These are phyloP conservation scores for Dromius quadrimaculatus DNA, from an alignment of 2,888 invertebrate species.

Conservation along the genomic window DNA sequence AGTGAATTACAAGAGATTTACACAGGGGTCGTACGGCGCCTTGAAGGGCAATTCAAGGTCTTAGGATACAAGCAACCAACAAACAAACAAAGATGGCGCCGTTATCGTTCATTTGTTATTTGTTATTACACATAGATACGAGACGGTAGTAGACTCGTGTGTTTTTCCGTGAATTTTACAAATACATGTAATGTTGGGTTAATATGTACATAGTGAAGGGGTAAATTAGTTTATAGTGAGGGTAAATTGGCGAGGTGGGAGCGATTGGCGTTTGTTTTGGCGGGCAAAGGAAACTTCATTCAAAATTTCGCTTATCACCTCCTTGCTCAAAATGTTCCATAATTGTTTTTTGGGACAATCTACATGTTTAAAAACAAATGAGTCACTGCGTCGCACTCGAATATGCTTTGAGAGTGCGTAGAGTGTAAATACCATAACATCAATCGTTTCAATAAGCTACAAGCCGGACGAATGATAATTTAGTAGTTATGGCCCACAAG, in stretches of 20 bases:
- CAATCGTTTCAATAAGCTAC: too few relatives aligned
- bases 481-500: too few relatives aligned
- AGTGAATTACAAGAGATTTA: slow-evolving; percentile 38
- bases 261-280: not conserved
- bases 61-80: slow-evolving; percentile 15
- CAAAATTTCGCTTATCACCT: too few relatives aligned
- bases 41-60: slow-evolving; percentile 8
- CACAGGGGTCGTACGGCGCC: slow-evolving; percentile 38
- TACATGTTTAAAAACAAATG: too few relatives aligned
- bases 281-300: too few relatives aligned
- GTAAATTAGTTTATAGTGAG: not conserved
- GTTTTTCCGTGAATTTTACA: not conserved
- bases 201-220: not conserved
- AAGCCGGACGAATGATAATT: too few relatives aligned
- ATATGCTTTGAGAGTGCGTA: too few relatives aligned
- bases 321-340: too few relatives aligned
- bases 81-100: slow-evolving; percentile 22
- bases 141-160: slow-evolving; percentile 7
- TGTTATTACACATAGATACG: not conserved
- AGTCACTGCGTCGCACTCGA: too few relatives aligned
- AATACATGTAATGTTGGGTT: not conserved
- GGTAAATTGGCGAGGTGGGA: not conserved
- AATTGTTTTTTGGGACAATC: too few relatives aligned
- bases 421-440: too few relatives aligned
- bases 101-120: slow-evolving; percentile 11